Evolutionary conservation across 2,888 invertebrate genomes (phyloP).

Genomic region (Caenorhabditis virilis): DNA sequence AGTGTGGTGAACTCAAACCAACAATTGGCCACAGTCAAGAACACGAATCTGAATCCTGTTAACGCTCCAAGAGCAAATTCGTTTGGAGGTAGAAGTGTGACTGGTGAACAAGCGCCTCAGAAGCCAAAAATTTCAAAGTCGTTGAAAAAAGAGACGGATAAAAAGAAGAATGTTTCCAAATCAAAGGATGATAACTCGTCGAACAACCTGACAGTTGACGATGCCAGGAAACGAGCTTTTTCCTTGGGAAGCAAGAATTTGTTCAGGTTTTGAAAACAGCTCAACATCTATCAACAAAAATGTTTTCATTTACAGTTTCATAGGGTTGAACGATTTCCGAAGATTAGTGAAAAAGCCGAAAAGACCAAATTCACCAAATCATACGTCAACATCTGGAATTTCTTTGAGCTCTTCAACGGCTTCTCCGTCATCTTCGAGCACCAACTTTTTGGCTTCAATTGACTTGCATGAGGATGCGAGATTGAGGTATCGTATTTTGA

Average conservation of each 20-base stretch:
- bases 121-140: neutral
- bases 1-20: neutral
- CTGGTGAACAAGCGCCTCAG: slow-evolving; percentile 1
- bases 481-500: neutral
- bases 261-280: slow-evolving; percentile 38
- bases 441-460: slow-evolving; percentile 14
- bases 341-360: slow-evolving; percentile 26
- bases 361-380: slow-evolving; percentile 29
- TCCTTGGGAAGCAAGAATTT: slow-evolving; percentile 57
- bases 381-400: slow-evolving; percentile 26
- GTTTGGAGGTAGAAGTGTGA: slow-evolving; percentile 29
- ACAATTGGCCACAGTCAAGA: neutral
- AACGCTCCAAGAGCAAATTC: slow-evolving; percentile 39
- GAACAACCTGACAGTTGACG: slow-evolving; percentile 41
- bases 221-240: slow-evolving; percentile 56
- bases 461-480: slow-evolving; percentile 17
- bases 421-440: slow-evolving; percentile 26
- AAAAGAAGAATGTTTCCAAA: neutral
- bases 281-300: neutral
- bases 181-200: slow-evolving; percentile 2
- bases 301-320: slow-evolving; percentile 15
- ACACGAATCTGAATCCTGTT: neutral
- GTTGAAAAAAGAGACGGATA: neutral
- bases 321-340: slow-evolving; percentile 31
- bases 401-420: slow-evolving; percentile 34